Evolutionary conservation across 2,888 invertebrate genomes (phyloP), one percentile per base, ranked within the genome.

Genomic region (Ennomos fuscantarius): DNA sequence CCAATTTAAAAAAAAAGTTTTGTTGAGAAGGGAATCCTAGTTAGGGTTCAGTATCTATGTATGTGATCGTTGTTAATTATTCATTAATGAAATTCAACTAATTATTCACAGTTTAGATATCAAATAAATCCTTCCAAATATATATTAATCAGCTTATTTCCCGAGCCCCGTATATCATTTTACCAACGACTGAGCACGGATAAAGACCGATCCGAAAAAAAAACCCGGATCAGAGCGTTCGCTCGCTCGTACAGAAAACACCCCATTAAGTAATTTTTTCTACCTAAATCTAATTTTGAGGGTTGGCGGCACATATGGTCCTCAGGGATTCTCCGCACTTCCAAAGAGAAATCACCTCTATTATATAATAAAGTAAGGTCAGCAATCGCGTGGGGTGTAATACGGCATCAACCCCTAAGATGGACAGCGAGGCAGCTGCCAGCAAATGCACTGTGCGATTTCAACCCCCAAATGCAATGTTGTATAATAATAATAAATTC

Each of bases 191-290:
- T 66, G 69, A 72, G 70, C 74, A 69, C 57, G 66, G 69, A 75
- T 73, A 73, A 68, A 72, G 74, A 72, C 67, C 75, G 75, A 77
- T 81, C 70, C 65, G 62, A 70, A 75, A 79, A 74, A n/a, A 80
- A 79, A 80, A 70, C 72, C 70, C 69, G 74, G 70, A 73, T 76
- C 74, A 65, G 73, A 76, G 71, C 79, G 76, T 74, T 80, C 76
- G 74, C 75, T 73, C 78, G 76, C 79, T 86, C 87, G 82, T 76
- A 83, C 86, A 89, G 88, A 89, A 88, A 88, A 89, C 87, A 89
- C 88, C 85, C 87, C 83, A 91, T 91, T 89, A 89, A 89, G 84
- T 86, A 87, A 79, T 89, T 90, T 90, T 90, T 91, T 89, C 84
- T 82, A 73, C 79, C 81, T 76, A 85, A 88, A 86, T 83, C 82